Evolutionary conservation across 2,113 vertebrate species (phyloP), one percentile per base, ranked within the genome.

Genomic region (Ramphastos sulfuratus): DNA sequence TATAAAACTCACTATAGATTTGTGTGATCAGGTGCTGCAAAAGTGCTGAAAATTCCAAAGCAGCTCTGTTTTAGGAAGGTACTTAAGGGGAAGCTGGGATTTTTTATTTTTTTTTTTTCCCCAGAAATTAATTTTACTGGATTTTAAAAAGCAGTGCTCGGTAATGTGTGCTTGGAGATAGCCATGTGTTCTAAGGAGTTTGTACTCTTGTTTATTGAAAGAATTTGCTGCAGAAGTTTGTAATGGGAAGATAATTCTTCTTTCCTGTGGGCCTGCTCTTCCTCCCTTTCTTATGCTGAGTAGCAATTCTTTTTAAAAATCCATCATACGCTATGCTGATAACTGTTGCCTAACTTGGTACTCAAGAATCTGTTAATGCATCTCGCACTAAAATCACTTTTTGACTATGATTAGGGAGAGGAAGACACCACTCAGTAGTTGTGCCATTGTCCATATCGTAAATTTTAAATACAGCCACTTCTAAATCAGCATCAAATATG

Each of bases 391-490:
- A 52, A 78, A 44, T 64, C 4, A 12, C 42, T 70, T 78, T 67
- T 18, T 71, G 21, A n/a, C 70, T 64, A 0, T 3, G 2, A 2
- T 24, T 0, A 3, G 31, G 33, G n/a, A n/a, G n/a, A n/a, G n/a
- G n/a, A n/a, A n/a, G 70, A 10, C 48, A 17, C n/a, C 54, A 20
- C 20, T 64, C n/a, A 89, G 17, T 25, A 59, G 19, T 21, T 67
- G 46, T 72, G 30, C 17, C 0, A 0, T 48, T 78, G n/a, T 56
- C 48, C 61, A 28, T 71, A 66, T 87, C 66, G 37, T 58, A 19
- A 4, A 61, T 52, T 79, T 70, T 60, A 54, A 63, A 42, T 31
- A 31, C 25, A 52, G 42, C 25, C 28, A n/a, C 15, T 89, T 78
- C 20, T 48, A 71, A 75, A 55, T 70, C 46, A 85, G 52, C 35